These are phyloP conservation scores for Orthonyx spaldingii DNA, from an alignment of 2,113 vertebrate genomes.

Conservation along the genomic window DNA sequence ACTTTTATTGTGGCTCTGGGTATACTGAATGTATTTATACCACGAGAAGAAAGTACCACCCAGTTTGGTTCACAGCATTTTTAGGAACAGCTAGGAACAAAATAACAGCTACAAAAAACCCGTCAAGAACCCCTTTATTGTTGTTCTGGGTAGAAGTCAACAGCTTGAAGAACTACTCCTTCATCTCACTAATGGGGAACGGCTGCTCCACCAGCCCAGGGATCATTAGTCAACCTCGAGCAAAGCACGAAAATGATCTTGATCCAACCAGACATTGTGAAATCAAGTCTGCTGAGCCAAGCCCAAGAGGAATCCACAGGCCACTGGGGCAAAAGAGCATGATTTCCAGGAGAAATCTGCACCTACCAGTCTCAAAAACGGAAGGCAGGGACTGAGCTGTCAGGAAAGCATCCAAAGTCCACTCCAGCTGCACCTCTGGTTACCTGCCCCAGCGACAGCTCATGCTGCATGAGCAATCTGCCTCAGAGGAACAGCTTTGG, in stretches of 20 bases:
- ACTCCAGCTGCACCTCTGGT: background rate
- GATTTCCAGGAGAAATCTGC: background rate
- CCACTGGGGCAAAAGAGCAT: background rate
- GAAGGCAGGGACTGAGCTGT: background rate
- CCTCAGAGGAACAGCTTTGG: background rate
- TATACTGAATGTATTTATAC: background rate
- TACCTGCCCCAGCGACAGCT: background rate
- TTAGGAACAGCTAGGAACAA: background rate
- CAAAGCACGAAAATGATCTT: background rate
- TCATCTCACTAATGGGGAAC: conserved; percentile 8
- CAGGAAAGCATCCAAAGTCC: background rate
- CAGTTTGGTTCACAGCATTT: background rate
- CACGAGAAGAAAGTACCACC: background rate
- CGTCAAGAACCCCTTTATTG: background rate
- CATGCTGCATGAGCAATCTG: background rate
- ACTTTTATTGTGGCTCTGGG: background rate
- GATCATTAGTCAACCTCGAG: background rate
- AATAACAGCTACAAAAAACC: background rate
- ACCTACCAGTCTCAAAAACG: background rate
- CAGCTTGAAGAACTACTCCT: background rate
- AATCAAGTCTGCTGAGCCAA: conserved; percentile 11
- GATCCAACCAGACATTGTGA: conserved; percentile 12
- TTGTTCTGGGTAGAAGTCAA: background rate
- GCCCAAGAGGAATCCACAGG: background rate
- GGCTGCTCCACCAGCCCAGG: background rate